These are phyloP conservation scores for Pseudococcus jackbeardsleyi DNA, from an alignment of 2,888 invertebrate species.

Conservation along the genomic window DNA sequence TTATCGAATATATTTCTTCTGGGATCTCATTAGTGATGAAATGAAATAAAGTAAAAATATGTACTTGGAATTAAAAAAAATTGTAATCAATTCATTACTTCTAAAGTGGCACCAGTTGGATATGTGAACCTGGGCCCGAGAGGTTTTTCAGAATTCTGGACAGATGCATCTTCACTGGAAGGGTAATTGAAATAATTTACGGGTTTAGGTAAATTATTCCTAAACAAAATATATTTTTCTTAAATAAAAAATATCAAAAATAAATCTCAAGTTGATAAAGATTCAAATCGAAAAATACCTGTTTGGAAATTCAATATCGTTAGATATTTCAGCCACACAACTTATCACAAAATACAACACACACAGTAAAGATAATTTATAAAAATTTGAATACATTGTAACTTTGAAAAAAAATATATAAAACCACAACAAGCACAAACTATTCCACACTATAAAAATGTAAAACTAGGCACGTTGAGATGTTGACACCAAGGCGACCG, in stretches of 20 bases:
- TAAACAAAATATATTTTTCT: constrained; percentile 45
- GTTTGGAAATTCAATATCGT: constrained; percentile 53
- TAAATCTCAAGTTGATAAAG: not conserved
- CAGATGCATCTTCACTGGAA: not conserved
- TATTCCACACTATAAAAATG: not conserved
- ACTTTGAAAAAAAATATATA: not conserved
- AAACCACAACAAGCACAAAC: not conserved
- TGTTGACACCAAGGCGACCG: not conserved
- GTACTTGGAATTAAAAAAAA: not conserved
- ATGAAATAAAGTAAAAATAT: not conserved
- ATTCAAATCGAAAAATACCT: constrained; percentile 45
- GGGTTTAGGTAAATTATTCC: constrained; percentile 67
- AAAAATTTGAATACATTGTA: constrained; percentile 19
- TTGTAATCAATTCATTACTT: constrained; percentile 11
- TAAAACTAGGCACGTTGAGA: not conserved
- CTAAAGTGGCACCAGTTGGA: constrained; percentile 43
- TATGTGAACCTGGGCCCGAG: constrained; percentile 50
- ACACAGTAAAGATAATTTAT: not conserved
- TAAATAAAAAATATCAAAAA: constrained; percentile 5
- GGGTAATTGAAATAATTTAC: constrained; percentile 67
- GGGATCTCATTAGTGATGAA: not conserved
- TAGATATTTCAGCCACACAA: constrained; percentile 55
- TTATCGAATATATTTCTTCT: not conserved
- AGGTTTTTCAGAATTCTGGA: constrained; percentile 42
- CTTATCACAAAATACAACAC: not conserved